Percentiles rank a stretch among this genome's conserved stretches.
Evolutionary conservation across 2,888 invertebrate genomes (phyloP).

Genomic region (Ophonus ardosiacus): DNA sequence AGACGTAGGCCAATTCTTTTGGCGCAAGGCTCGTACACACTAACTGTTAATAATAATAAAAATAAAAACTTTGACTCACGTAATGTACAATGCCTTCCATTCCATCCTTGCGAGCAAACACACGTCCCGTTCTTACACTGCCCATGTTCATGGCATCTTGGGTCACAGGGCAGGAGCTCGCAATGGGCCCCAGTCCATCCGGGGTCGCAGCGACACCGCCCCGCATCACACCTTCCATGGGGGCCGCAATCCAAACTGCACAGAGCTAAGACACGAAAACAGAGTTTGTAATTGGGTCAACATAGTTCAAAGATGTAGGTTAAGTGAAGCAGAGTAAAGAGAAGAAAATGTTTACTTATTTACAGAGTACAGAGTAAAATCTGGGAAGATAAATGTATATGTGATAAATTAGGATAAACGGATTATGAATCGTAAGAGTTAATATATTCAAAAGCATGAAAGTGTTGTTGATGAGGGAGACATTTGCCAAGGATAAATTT

Average conservation of each 20-base stretch:
- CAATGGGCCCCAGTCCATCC: conserved; percentile 97
- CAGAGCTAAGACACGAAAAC: conserved; percentile 80
- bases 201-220: conserved; percentile 92
- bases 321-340: not conserved
- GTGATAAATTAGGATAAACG: conserved; percentile 16
- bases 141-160: conserved; percentile 95
- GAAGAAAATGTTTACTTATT: conserved; percentile 7
- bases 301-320: not conserved
- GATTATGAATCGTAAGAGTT: conserved; percentile 19
- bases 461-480: not conserved
- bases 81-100: conserved; percentile 97
- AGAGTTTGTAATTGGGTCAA: not conserved
- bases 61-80: conserved; percentile 83
- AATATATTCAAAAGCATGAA: conserved; percentile 6
- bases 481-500: not conserved
- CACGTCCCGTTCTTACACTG: conserved; percentile 99
- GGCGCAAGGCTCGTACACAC: too few relatives aligned
- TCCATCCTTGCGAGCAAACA: conserved; percentile 98
- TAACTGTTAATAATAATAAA: not conserved
- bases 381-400: conserved; percentile 8
- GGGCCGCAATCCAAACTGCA: conserved; percentile 96
- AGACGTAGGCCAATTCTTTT: too few relatives aligned
- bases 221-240: conserved; percentile 95
- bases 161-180: conserved; percentile 94
- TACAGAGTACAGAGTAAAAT: not conserved